Evolutionary conservation across 2,888 invertebrate genomes (phyloP).

Genomic region (Sinhomidia bicolor): DNA sequence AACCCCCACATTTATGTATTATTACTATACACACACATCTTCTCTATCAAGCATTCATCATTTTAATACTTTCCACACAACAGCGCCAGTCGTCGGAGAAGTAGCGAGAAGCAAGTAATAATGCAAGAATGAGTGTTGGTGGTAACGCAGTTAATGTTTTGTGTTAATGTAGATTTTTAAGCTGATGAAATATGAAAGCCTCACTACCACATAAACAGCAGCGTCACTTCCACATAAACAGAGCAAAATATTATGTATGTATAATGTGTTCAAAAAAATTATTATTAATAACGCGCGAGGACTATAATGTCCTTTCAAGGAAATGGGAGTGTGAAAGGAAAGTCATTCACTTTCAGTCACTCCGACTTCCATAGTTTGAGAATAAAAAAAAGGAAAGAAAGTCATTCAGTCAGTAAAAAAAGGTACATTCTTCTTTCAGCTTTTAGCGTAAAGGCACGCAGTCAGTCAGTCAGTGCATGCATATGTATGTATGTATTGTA

Average conservation of each 20-base stretch:
- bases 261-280: neutral
- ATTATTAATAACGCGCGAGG: no score
- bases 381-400: slow-evolving; percentile 7
- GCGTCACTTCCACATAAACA: neutral
- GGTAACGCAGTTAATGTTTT: slow-evolving; percentile 9
- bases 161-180: slow-evolving; percentile 31
- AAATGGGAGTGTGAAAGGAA: slow-evolving; percentile 37
- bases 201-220: neutral
- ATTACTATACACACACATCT: neutral
- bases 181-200: slow-evolving; percentile 49
- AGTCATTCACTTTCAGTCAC: slow-evolving; percentile 38
- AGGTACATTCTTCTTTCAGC: neutral
- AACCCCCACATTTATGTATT: neutral
- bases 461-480: no score
- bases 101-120: neutral
- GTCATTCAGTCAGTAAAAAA: slow-evolving; percentile 29
- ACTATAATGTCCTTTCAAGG: neutral
- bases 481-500: no score
- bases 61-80: slow-evolving; percentile 21
- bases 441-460: no score
- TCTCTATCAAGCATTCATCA: neutral
- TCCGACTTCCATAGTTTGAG: neutral
- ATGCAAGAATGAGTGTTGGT: slow-evolving; percentile 7
- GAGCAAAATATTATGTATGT: neutral
- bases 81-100: neutral